Evolutionary conservation across 2,888 invertebrate species (phyloP).

Genomic region (Pardosa pseudoannulata): DNA sequence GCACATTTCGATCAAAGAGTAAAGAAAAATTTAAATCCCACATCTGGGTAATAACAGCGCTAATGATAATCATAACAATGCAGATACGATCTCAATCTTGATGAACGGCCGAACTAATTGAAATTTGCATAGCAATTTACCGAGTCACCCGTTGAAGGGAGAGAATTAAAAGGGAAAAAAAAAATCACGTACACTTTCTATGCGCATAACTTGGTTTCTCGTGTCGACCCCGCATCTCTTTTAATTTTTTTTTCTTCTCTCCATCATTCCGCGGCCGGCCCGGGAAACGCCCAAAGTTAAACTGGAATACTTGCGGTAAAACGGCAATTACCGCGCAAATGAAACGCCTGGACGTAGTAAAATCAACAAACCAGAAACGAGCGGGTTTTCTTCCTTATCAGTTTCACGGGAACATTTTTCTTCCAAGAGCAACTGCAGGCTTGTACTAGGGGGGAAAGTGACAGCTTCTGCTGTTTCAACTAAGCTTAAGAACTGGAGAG

Average conservation of each 20-base stretch:
- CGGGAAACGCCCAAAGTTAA: neutral
- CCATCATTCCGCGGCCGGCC: neutral
- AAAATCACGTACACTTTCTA: neutral
- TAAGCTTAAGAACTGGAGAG: too few species aligned
- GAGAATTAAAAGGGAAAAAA: neutral
- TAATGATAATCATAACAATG: neutral
- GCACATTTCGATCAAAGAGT: too few species aligned
- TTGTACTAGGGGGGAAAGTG: neutral
- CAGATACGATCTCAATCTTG: neutral
- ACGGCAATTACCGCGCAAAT: conserved; percentile 2
- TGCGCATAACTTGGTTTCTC: neutral
- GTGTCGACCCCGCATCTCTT: neutral
- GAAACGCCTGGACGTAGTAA: neutral
- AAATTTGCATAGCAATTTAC: conserved; percentile 6
- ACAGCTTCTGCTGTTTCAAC: too few species aligned
- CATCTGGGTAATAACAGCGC: neutral
- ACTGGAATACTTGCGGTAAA: conserved; percentile 6
- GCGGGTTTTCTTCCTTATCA: neutral
- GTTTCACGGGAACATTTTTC: neutral
- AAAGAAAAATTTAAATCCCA: too few species aligned
- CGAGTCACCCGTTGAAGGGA: neutral
- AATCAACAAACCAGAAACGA: neutral
- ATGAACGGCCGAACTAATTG: neutral
- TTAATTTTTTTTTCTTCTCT: neutral
- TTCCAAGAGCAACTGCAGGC: neutral